These are phyloP conservation scores for Sternarchorhynchus goeldii DNA, from an alignment of 2,797 vertebrate species.

Conservation along the genomic window DNA sequence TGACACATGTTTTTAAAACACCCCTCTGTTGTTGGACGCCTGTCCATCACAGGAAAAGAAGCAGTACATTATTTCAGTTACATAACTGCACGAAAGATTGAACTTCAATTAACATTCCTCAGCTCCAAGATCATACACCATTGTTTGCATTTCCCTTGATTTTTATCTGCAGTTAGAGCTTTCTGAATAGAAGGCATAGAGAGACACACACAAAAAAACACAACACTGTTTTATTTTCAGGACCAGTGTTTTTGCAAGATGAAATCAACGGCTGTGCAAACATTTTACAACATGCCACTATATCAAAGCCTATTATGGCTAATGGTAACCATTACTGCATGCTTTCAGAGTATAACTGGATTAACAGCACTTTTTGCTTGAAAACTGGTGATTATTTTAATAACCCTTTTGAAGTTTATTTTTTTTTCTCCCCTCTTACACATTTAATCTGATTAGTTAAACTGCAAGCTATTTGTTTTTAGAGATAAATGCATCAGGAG, in stretches of 20 bases:
- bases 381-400: constrained; percentile 12
- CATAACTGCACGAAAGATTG: constrained; percentile 31
- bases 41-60: constrained; percentile 30
- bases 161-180: constrained; percentile 40
- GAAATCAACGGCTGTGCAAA: constrained; percentile 21
- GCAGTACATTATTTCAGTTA: constrained; percentile 41
- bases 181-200: constrained; percentile 12
- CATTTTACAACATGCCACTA: not conserved
- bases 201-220: not conserved
- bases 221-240: constrained; percentile 18
- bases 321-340: not conserved
- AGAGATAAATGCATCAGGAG: not conserved
- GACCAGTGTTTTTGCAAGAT: constrained; percentile 13
- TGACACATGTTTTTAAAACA: constrained; percentile 38
- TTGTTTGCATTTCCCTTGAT: constrained; percentile 49
- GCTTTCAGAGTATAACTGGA: constrained; percentile 2
- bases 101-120: constrained; percentile 48
- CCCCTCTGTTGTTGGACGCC: constrained; percentile 18
- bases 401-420: not conserved
- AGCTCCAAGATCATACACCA: constrained; percentile 33
- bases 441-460: constrained; percentile 19
- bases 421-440: not conserved
- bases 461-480: not conserved
- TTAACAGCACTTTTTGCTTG: not conserved
- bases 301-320: constrained; percentile 36